Conservation (phyloP, 2,888 invertebrate species). For the Acleris laterana region DNA sequence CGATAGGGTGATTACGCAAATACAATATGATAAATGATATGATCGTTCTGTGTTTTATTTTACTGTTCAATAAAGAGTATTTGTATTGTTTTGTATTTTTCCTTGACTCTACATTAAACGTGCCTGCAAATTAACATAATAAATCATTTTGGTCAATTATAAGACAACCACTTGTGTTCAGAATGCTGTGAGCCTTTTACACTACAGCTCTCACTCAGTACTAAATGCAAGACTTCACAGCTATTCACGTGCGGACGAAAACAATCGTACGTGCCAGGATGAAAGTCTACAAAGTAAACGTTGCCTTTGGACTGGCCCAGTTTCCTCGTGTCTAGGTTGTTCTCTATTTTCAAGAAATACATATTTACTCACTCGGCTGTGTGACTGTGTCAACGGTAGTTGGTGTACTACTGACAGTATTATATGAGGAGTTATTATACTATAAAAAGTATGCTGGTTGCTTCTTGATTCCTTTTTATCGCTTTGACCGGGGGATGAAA, state of each 20-base stretch:
- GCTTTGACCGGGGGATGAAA: too few species aligned
- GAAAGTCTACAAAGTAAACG: constrained; percentile 23
- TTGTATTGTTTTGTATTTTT: too few species aligned
- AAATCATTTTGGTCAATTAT: too few species aligned
- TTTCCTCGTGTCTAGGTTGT: constrained; percentile 4
- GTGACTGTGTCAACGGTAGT: neutral
- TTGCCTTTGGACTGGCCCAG: constrained; percentile 14
- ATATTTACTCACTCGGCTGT: neutral
- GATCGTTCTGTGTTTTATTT: too few species aligned
- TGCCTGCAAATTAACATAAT: too few species aligned
- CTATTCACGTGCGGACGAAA: constrained; percentile 20
- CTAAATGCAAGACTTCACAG: constrained; percentile 26
- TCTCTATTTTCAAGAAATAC: constrained; percentile 7
- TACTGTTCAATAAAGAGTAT: too few species aligned
- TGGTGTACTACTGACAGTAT: neutral
- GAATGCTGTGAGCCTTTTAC: constrained; percentile 5
- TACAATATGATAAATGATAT: too few species aligned
- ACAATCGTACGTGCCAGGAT: constrained; percentile 25
- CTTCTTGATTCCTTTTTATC: too few species aligned
- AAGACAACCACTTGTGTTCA: neutral
- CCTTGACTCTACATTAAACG: too few species aligned
- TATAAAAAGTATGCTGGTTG: too few species aligned
- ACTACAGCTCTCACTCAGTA: neutral
- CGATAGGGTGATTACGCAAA: too few species aligned
- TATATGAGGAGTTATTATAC: neutral